Conservation (phyloP, 2,888 invertebrate genomes). For the Coleophora flavipennella region DNA sequence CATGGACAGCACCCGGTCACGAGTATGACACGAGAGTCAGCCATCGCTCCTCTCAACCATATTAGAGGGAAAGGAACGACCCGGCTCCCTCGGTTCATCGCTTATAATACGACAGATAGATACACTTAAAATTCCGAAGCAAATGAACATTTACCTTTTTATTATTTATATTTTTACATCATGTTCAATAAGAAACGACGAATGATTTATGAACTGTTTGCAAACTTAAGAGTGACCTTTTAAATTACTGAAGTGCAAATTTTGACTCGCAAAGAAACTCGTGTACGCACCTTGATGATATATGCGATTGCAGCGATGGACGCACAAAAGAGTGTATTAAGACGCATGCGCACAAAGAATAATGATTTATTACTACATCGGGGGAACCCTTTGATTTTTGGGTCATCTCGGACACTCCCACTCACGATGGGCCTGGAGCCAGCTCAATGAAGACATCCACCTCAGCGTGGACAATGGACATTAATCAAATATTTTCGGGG, state of each 20-base stretch:
- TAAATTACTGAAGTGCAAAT: conserved; percentile 15
- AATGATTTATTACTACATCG: conserved; percentile 63
- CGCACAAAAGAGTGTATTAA: conserved; percentile 46
- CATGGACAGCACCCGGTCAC: no score
- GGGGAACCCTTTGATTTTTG: conserved; percentile 49
- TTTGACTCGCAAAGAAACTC: not conserved
- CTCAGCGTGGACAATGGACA: conserved; percentile 47
- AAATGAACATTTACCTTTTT: no score
- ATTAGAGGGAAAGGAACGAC: no score
- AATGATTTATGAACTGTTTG: no score
- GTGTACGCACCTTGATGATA: conserved; percentile 34
- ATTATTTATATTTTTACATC: no score
- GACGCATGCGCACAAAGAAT: conserved; percentile 47
- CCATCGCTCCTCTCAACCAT: no score
- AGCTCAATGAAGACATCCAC: conserved; percentile 57
- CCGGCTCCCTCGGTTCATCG: no score
- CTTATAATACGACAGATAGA: no score
- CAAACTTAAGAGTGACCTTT: no score
- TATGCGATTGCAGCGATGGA: conserved; percentile 32
- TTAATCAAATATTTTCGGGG: conserved; percentile 42
- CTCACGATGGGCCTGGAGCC: conserved; percentile 62
- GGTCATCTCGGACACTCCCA: conserved; percentile 53
- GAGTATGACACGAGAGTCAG: no score
- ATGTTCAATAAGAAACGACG: no score
- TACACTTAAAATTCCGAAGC: no score